These are phyloP conservation scores for Apostichopus japonicus DNA, from an alignment of 35 echinoderm and acorn worm genomes.

Conservation along the genomic window DNA sequence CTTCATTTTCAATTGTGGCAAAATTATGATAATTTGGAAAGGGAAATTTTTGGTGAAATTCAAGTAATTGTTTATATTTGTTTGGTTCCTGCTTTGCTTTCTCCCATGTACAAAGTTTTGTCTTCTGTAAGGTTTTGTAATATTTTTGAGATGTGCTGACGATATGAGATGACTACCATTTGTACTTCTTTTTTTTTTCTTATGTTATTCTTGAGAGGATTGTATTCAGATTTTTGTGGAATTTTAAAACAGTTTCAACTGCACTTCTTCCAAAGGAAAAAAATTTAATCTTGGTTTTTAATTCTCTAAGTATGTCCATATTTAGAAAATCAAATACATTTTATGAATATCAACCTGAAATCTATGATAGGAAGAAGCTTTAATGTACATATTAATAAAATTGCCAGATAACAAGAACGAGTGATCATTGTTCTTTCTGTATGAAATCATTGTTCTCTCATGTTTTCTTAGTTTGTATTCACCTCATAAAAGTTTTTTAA, in stretches of 20 bases:
- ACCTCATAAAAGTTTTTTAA: no score
- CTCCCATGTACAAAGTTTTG: constrained; percentile 5
- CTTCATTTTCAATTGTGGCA: no score
- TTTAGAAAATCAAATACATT: constrained; percentile 50
- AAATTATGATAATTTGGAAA: no score
- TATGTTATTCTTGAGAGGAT: constrained; percentile 39
- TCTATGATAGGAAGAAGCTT: constrained; percentile 46
- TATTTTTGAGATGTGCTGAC: constrained; percentile 41
- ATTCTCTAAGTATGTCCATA: constrained; percentile 55
- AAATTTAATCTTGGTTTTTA: constrained; percentile 33
- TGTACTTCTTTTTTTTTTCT: constrained; percentile 30
- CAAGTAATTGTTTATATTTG: no score
- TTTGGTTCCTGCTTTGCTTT: no score
- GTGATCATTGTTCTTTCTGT: not conserved
- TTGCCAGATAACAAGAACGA: constrained; percentile 6
- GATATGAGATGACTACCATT: constrained; percentile 40
- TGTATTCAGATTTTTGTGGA: constrained; percentile 54
- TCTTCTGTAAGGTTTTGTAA: constrained; percentile 41
- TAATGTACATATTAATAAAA: constrained; percentile 47
- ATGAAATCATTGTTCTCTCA: not conserved
- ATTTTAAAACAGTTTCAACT: constrained; percentile 31
- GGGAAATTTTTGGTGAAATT: no score
- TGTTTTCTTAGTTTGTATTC: no score
- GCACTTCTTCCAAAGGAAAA: constrained; percentile 49
- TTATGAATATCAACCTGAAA: constrained; percentile 52